phyloP scores from a whole-genome alignment of 2,888 invertebrate genomes.

The Caenorhabditis angaria region DNA sequence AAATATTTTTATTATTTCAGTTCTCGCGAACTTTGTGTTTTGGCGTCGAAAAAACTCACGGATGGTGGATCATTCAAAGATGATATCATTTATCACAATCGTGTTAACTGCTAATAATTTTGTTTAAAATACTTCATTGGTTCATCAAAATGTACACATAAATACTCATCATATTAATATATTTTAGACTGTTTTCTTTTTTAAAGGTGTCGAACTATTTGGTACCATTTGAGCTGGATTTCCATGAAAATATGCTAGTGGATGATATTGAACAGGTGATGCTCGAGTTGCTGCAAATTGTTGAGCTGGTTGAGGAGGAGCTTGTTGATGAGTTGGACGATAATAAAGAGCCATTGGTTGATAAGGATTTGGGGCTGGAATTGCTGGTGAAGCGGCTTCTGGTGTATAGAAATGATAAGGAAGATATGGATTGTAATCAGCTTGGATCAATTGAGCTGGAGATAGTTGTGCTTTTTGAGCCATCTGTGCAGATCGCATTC shows the following conservation, averaged over 20 bases:
- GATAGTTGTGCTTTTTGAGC: conserved; percentile 41
- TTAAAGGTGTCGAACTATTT: conserved; percentile 6
- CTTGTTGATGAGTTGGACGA: conserved; percentile 18
- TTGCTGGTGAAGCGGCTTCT: conserved; percentile 1
- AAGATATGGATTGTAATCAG: conserved; percentile 14
- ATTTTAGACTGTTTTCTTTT: conserved; percentile 20
- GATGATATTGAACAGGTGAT: conserved; percentile 28
- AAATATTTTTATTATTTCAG: conserved; percentile 21
- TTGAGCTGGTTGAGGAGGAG: conserved; percentile 8
- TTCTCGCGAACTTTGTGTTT: conserved; percentile 49
- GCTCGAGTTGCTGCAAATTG: conserved; percentile 25
- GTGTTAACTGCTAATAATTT: conserved; percentile 38
- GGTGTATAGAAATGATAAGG: conserved; percentile 35
- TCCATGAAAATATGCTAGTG: conserved; percentile 26
- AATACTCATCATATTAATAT: neutral
- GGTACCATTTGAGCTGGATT: conserved; percentile 9
- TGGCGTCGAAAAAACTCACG: conserved; percentile 37
- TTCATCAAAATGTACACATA: neutral
- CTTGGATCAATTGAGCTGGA: conserved; percentile 15
- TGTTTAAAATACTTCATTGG: neutral
- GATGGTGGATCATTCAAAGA: conserved; percentile 47
- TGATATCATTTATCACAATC: conserved; percentile 51
- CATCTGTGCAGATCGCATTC: conserved; percentile 42
- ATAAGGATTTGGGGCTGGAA: conserved; percentile 8
- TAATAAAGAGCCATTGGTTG: conserved; percentile 29